These are phyloP conservation scores for Ptychoptera contaminata DNA, from an alignment of 2,888 invertebrate genomes.

Conservation along the genomic window DNA sequence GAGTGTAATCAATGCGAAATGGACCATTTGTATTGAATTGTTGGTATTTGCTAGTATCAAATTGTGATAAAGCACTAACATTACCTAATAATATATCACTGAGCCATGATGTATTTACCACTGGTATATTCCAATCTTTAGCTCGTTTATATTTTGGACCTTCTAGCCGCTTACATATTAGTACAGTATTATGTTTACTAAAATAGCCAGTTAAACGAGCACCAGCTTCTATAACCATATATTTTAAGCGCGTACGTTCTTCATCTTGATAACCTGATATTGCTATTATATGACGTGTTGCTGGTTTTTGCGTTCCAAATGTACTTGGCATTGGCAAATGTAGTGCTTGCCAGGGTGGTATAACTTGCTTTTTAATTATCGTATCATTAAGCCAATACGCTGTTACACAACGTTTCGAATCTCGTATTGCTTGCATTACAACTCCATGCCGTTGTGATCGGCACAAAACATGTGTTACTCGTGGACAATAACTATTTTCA, in stretches of 20 bases:
- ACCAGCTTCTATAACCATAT: constrained; percentile 73
- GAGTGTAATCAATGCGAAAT: constrained; percentile 70
- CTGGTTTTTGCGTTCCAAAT: constrained; percentile 52
- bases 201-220: constrained; percentile 68
- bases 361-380: constrained; percentile 65
- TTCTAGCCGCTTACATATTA: constrained; percentile 65
- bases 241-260: constrained; percentile 64
- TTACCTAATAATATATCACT: constrained; percentile 85
- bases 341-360: constrained; percentile 85
- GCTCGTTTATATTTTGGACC: constrained; percentile 82
- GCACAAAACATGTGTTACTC: constrained; percentile 85
- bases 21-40: constrained; percentile 66
- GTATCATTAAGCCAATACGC: constrained; percentile 87
- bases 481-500: constrained; percentile 64
- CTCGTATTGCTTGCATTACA: constrained; percentile 63
- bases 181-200: constrained; percentile 60
- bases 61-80: constrained; percentile 62
- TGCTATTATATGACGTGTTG: constrained; percentile 61
- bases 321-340: constrained; percentile 68
- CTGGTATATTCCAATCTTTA: constrained; percentile 78
- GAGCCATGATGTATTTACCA: constrained; percentile 88
- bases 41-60: constrained; percentile 73
- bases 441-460: constrained; percentile 81
- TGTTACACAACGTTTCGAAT: constrained; percentile 59
- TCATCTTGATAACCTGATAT: constrained; percentile 82